Conservation (phyloP, 2,113 vertebrate genomes). For the Capricornis sumatraensis region DNA sequence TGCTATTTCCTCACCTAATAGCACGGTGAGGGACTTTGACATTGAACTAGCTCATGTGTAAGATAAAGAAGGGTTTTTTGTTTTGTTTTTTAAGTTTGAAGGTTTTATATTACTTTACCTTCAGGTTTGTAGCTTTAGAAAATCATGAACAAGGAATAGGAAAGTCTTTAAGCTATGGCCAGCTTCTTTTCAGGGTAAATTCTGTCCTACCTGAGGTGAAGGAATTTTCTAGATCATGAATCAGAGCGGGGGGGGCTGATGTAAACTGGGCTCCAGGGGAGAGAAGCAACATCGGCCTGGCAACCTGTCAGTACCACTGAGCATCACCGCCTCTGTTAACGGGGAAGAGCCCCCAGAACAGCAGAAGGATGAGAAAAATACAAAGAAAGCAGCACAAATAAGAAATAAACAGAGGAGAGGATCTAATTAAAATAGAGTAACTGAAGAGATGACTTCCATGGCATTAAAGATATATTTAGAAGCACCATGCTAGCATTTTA, state of each 20-base stretch:
- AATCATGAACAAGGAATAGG: slow-evolving; percentile 5
- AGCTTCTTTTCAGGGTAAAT: background rate
- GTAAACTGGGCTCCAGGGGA: slow-evolving; percentile 20
- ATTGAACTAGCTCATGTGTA: background rate
- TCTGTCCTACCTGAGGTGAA: slow-evolving; percentile 28
- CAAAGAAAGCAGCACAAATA: slow-evolving; percentile 43
- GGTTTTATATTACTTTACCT: background rate
- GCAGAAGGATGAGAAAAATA: background rate
- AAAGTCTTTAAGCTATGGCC: background rate
- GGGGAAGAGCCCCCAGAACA: slow-evolving; percentile 28
- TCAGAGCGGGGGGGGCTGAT: slow-evolving; percentile 16
- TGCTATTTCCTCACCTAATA: background rate
- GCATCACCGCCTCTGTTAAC: background rate
- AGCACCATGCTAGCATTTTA: slow-evolving; percentile 51
- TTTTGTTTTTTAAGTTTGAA: background rate
- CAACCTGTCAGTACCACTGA: slow-evolving; percentile 60
- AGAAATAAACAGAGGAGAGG: slow-evolving; percentile 44
- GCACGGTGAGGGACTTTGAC: slow-evolving; percentile 1
- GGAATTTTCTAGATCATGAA: slow-evolving; percentile 49
- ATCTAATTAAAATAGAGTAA: slow-evolving; percentile 65
- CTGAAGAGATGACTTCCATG: slow-evolving; percentile 44
- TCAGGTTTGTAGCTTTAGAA: slow-evolving; percentile 4
- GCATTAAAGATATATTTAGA: slow-evolving; percentile 66
- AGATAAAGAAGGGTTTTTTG: background rate
- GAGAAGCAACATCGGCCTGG: slow-evolving; percentile 22